Percentiles rank a stretch among this genome's conserved stretches.
Conservation (phyloP, 2,797 vertebrate genomes). For the Linurgus olivaceus region DNA sequence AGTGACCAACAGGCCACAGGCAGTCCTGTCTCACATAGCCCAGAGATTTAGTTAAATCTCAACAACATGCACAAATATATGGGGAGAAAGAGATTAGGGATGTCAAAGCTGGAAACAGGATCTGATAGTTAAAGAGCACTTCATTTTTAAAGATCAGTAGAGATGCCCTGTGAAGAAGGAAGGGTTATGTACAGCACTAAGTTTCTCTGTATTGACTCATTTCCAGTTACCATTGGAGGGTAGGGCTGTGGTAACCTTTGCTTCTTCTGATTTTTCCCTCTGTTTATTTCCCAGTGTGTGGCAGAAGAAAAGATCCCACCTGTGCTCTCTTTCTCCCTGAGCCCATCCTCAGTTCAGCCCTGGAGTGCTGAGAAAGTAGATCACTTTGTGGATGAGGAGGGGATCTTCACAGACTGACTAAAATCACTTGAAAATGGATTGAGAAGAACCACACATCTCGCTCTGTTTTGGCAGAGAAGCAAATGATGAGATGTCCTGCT, state of each 20-base stretch:
- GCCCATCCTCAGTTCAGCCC: background rate
- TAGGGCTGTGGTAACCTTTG: background rate
- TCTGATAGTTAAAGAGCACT: background rate
- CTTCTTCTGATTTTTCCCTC: background rate
- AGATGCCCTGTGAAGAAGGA: background rate
- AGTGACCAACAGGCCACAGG: background rate
- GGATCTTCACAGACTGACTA: background rate
- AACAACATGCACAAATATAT: background rate
- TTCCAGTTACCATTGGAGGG: background rate
- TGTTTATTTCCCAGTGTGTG: rapidly evolving
- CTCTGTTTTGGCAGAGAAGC: background rate
- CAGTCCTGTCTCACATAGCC: background rate
- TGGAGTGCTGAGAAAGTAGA: background rate
- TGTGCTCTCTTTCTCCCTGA: background rate
- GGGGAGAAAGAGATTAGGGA: background rate
- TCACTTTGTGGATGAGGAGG: background rate
- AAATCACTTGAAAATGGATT: background rate
- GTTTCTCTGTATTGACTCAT: background rate
- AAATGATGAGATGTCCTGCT: background rate
- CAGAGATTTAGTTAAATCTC: background rate
- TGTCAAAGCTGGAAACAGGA: background rate
- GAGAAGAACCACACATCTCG: background rate
- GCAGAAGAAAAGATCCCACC: background rate
- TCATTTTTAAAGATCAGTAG: background rate
- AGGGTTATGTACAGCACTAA: background rate